A percentile compares a stretch with the other conserved stretches of the same genome.
Evolutionary conservation across 2,797 vertebrate genomes (phyloP).

Genomic region (Apodemus agrarius): DNA sequence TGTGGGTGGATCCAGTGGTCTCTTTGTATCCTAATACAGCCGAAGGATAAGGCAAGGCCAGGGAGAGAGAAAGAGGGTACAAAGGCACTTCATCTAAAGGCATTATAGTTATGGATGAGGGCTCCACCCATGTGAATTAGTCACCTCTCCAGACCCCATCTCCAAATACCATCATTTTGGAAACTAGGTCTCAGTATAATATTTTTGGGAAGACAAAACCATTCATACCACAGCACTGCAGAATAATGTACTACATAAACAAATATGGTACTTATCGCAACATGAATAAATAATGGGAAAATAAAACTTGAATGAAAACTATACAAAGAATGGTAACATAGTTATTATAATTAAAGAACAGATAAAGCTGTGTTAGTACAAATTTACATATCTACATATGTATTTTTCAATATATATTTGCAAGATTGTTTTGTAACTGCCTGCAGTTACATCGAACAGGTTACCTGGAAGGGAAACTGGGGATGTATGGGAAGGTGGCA

Average conservation of each 20-base stretch:
- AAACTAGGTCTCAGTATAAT: background rate
- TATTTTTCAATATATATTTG: background rate
- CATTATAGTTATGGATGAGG: background rate
- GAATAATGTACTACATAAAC: background rate
- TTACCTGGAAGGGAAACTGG: too few relatives aligned
- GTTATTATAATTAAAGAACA: background rate
- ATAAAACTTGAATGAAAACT: background rate
- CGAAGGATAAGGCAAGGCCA: accelerated
- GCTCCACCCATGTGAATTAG: background rate
- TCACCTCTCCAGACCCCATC: background rate
- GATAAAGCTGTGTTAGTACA: background rate
- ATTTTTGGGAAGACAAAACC: background rate
- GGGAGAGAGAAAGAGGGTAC: background rate
- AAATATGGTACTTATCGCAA: background rate
- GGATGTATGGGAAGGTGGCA: too few relatives aligned
- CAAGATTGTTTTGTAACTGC: background rate
- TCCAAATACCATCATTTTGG: background rate
- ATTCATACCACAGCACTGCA: background rate
- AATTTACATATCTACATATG: background rate
- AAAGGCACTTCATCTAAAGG: background rate
- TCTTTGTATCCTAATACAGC: background rate
- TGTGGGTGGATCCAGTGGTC: background rate
- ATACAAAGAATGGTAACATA: background rate
- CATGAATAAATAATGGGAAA: background rate
- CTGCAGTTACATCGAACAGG: too few relatives aligned